phyloP scores from a whole-genome alignment of 1,140 invertebrate genomes.

The Drosophila pruinosa region DNA sequence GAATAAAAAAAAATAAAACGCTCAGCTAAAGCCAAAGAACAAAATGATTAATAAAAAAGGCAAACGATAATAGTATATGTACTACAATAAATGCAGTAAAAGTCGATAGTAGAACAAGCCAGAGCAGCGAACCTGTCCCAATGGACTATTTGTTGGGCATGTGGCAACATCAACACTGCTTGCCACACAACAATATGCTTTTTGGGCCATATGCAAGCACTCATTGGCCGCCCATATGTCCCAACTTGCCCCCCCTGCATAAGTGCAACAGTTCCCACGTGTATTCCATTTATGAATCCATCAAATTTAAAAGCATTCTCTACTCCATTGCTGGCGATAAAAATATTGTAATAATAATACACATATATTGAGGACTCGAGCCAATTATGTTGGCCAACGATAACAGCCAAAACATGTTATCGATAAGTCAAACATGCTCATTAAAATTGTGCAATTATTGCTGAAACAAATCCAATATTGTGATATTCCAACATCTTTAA shows the following conservation, averaged over 20 bases:
- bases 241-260: too few relatives aligned
- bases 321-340: conserved; percentile 14
- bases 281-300: conserved; percentile 54
- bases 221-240: neutral
- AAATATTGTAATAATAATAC: neutral
- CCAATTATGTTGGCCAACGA: neutral
- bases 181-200: neutral
- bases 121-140: conserved; percentile 50
- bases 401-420: neutral
- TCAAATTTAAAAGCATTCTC: conserved; percentile 66
- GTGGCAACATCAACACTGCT: conserved; percentile 7
- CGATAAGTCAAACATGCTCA: too few relatives aligned
- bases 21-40: conserved; percentile 33
- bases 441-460: too few relatives aligned
- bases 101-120: conserved; percentile 11
- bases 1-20: conserved; percentile 27
- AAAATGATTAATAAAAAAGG: conserved; percentile 25
- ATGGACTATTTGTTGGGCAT: conserved; percentile 58
- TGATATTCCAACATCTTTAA: too few relatives aligned
- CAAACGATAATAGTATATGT: neutral
- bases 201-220: conserved; percentile 28
- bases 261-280: too few relatives aligned
- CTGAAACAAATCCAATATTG: too few relatives aligned
- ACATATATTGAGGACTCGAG: neutral
- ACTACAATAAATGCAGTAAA: conserved; percentile 48